Percentiles rank a stretch among this genome's conserved stretches.
Evolutionary conservation across 2,888 invertebrate genomes (phyloP).

Genomic region (Psylliodes chrysocephalus): DNA sequence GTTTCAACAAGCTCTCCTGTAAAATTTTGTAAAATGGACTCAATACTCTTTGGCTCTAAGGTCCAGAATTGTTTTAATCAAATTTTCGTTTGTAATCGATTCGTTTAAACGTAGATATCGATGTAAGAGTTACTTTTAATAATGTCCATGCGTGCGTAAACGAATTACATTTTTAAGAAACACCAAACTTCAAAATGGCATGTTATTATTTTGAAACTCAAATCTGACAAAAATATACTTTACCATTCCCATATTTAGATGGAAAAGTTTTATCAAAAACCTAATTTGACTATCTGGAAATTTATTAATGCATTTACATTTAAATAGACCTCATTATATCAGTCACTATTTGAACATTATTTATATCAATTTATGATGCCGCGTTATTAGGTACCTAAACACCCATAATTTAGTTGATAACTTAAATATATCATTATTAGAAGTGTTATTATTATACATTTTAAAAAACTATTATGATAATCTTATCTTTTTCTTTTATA

Average conservation of each 20-base stretch:
- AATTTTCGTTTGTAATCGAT: too few relatives aligned
- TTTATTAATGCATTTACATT: conserved; percentile 28
- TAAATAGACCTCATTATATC: conserved; percentile 25
- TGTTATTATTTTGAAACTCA: too few relatives aligned
- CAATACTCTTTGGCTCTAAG: too few relatives aligned
- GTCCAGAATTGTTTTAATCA: too few relatives aligned
- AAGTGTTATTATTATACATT: conserved; percentile 16
- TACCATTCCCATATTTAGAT: neutral
- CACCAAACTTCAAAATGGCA: too few relatives aligned
- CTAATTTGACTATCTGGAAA: conserved; percentile 12
- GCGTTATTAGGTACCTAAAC: conserved; percentile 22
- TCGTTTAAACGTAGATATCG: too few relatives aligned
- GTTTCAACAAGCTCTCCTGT: too few relatives aligned
- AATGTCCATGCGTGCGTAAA: too few relatives aligned
- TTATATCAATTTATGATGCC: conserved; percentile 22
- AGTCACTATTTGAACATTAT: conserved; percentile 14
- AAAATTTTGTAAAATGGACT: too few relatives aligned
- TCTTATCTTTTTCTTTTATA: conserved; percentile 69
- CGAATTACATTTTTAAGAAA: too few relatives aligned
- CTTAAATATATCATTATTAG: conserved; percentile 8
- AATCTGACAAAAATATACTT: neutral
- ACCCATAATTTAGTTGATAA: conserved; percentile 24
- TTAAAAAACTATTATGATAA: conserved; percentile 21
- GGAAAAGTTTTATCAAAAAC: too few relatives aligned
- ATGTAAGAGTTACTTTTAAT: too few relatives aligned